Percentiles rank a stretch among this genome's conserved stretches.
Conservation (phyloP, 2,797 vertebrate species). For the Aphelocoma californica region DNA sequence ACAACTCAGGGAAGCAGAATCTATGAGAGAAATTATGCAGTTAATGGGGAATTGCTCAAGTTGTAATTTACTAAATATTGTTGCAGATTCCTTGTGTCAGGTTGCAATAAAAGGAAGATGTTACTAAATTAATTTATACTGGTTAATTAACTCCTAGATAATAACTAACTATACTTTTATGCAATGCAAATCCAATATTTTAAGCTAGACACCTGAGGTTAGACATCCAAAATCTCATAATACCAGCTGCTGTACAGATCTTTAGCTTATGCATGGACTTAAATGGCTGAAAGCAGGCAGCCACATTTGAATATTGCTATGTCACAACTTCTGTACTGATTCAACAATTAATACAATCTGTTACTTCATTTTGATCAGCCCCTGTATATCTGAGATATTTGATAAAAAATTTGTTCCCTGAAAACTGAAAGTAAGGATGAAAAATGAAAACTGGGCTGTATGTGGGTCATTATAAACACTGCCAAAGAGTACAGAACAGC, state of each 20-base stretch:
- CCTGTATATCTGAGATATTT: not conserved
- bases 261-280: not conserved
- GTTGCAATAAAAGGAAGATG: conserved; percentile 15
- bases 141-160: conserved; percentile 22
- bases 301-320: not conserved
- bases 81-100: conserved; percentile 12
- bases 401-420: not conserved
- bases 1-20: not conserved
- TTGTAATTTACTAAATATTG: conserved; percentile 40
- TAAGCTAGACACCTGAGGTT: not conserved
- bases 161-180: not conserved
- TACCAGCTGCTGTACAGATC: not conserved
- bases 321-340: not conserved
- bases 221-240: not conserved
- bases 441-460: not conserved
- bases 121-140: conserved; percentile 24
- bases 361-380: not conserved
- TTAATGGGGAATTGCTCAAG: conserved; percentile 1
- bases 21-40: conserved; percentile 9
- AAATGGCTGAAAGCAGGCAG: not conserved
- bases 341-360: not conserved
- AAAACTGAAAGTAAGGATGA: not conserved
- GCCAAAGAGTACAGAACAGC: not conserved
- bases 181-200: not conserved
- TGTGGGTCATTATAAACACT: not conserved